phyloP scores from a whole-genome alignment of 2,888 invertebrate species.

The Epinotia ramella region DNA sequence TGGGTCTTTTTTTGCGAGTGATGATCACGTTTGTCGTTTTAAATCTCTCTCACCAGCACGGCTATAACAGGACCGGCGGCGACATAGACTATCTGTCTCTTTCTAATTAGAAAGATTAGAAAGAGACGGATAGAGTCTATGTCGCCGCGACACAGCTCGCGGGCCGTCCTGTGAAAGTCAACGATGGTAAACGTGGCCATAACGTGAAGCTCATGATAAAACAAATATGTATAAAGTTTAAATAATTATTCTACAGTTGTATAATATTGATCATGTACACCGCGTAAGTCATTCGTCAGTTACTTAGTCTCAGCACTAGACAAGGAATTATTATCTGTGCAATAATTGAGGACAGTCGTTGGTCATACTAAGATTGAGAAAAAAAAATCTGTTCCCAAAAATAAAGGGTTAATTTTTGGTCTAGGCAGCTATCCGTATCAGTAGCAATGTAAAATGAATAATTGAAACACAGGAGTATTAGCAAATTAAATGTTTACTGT shows the following conservation, averaged over 20 bases:
- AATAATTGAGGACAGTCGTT: slow-evolving; percentile 66
- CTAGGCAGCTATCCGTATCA: background rate
- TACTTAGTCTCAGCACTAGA: slow-evolving; percentile 56
- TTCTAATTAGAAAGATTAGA: no score
- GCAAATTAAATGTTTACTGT: no score
- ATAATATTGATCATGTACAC: slow-evolving; percentile 53
- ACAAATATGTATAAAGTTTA: slow-evolving; percentile 19
- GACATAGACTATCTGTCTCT: no score
- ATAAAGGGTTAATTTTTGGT: background rate
- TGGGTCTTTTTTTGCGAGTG: background rate
- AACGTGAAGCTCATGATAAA: slow-evolving; percentile 19
- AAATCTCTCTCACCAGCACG: background rate
- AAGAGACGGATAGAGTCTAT: no score
- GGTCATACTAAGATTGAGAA: background rate
- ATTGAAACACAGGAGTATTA: no score
- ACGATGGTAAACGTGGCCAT: background rate
- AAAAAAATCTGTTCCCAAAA: background rate
- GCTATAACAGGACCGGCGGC: no score
- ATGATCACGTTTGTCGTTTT: background rate
- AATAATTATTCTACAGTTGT: slow-evolving; percentile 69
- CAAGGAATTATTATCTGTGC: slow-evolving; percentile 67
- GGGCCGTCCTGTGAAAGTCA: background rate
- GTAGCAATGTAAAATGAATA: background rate
- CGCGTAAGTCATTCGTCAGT: slow-evolving; percentile 51
- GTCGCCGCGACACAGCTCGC: no score